Base-by-base conservation (phyloP, 2,888 invertebrate species). In the Teinopalpus imperialis region DNA sequence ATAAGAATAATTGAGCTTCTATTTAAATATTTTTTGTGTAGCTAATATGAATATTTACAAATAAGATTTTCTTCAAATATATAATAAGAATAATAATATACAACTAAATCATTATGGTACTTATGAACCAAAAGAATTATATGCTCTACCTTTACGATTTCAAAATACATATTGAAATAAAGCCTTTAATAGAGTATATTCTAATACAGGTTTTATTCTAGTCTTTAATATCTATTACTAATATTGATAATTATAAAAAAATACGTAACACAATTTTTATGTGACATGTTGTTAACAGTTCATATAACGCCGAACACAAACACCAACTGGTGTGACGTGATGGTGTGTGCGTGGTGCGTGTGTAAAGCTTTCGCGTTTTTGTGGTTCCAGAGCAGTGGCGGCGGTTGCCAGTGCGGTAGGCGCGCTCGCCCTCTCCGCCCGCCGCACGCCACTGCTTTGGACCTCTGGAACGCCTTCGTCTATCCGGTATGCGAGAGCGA, bases 401-500 rank as follows among this genome's bases (percentile, higher is more conserved):
- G 88, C 87, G 88, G 87, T 75, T 89, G 89, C 79, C 88, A 81
- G 75, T 89, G 88, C 80, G 81, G 80, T 69, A 80, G 86, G 77
- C 87, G 89, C 82, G 86, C 90, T 80, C 90, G 91, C 89, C 88
- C 90, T 76, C 86, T 90, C 89, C 91, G 90, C 88, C 91, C 92
- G 86, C 92, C 92, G 91, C 92, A 92, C 92, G 91, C 91, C 91
- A 90, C 91, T 91, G 92, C 91, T 89, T 89, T 89, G 89, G 89
- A 89, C 78, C 85, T 87, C 72, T 91, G 92, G 92, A 91, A 90
- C 90, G 91, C 91, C 89, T 90, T 90, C 87, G 89, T 89, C 74
- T 87, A 91, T 81, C 91, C 91, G 92, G 92, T 92, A 92, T 91
- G 92, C 73, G 66, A 69, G 82, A 80, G 76, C 61, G 80, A 79